These are phyloP conservation scores for Ibidorhyncha struthersii DNA, from an alignment of 2,113 vertebrate species.

Conservation along the genomic window DNA sequence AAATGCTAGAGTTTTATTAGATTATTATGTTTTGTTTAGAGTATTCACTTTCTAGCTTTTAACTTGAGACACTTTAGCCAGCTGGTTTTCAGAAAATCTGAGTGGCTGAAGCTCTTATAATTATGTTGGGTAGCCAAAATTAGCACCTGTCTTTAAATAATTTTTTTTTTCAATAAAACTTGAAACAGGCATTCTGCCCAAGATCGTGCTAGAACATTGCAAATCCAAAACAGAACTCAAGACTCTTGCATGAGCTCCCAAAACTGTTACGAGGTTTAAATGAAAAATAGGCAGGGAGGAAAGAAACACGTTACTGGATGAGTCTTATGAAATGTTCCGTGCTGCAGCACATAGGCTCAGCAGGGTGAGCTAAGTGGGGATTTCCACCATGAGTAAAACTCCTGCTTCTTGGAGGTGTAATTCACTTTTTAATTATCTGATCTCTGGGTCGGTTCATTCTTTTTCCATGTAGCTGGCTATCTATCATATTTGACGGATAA, in stretches of 20 bases:
- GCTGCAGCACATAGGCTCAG: not conserved
- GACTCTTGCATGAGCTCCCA: not conserved
- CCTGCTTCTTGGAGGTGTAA: not conserved
- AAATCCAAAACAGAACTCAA: not conserved
- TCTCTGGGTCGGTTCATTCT: not conserved
- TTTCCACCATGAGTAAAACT: slow-evolving; percentile 7
- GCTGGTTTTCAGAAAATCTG: not conserved
- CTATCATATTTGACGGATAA: slow-evolving; percentile 27
- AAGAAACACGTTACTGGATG: not conserved
- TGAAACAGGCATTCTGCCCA: not conserved
- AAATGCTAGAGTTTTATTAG: too few species aligned
- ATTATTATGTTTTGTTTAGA: not conserved
- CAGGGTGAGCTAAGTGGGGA: not conserved
- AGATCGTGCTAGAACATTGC: not conserved
- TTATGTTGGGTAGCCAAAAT: not conserved
- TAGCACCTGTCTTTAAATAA: not conserved
- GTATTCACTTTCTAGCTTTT: not conserved
- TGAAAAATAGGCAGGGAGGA: not conserved
- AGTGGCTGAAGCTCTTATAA: not conserved
- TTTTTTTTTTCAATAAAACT: not conserved
- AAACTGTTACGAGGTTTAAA: not conserved
- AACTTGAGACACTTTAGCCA: not conserved
- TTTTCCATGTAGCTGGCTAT: not conserved
- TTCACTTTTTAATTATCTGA: not conserved
- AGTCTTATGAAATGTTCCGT: not conserved